Evolutionary conservation across 2,888 invertebrate species (phyloP).

Genomic region (Philonicus albiceps): DNA sequence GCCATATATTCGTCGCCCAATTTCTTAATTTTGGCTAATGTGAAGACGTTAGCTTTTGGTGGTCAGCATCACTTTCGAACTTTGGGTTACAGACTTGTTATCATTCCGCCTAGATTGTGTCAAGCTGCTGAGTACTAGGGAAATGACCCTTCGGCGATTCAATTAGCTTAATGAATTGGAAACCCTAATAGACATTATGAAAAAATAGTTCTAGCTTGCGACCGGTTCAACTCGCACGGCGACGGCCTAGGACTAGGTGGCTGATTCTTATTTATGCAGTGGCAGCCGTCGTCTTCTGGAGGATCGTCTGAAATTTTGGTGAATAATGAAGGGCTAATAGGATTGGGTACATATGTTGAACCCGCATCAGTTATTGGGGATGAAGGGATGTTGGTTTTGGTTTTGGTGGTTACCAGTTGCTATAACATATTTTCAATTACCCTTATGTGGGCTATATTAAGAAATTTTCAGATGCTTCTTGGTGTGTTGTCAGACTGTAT

Average conservation of each 20-base stretch:
- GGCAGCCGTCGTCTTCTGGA: background rate
- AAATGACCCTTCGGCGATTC: conserved; percentile 15
- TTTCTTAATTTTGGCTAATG: background rate
- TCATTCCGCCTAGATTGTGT: background rate
- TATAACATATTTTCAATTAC: background rate
- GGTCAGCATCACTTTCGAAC: background rate
- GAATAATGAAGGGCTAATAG: background rate
- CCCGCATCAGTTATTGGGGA: background rate
- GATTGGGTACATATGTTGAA: background rate
- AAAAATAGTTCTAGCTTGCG: conserved; percentile 36
- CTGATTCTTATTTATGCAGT: background rate
- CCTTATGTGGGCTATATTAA: background rate
- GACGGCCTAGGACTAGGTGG: background rate
- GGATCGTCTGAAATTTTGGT: background rate
- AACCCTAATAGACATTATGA: conserved; percentile 44
- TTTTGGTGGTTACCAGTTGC: background rate
- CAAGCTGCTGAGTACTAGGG: background rate
- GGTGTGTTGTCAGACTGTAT: background rate
- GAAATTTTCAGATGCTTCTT: background rate
- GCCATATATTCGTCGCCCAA: background rate
- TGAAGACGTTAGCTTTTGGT: background rate
- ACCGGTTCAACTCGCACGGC: background rate
- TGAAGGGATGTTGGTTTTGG: background rate
- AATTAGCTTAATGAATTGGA: conserved; percentile 48
- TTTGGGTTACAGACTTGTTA: too few species aligned